Conservation (phyloP, 2,113 vertebrate genomes). For the Megalops atlanticus region DNA sequence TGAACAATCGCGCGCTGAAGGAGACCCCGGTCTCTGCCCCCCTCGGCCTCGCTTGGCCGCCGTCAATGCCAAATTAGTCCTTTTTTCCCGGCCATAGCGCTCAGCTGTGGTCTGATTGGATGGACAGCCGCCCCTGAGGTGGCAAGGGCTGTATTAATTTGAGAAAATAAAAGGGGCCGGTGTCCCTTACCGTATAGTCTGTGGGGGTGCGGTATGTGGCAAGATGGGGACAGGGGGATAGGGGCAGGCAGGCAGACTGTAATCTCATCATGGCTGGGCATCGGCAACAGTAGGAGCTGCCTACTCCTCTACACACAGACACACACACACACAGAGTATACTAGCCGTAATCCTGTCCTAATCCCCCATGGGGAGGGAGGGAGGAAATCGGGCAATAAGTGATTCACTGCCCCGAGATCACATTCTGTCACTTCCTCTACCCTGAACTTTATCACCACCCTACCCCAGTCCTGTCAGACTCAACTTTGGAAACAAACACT, state of each 20-base stretch:
- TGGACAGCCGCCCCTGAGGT: no score
- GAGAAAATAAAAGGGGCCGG: no score
- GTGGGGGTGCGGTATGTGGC: background rate
- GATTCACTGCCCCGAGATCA: conserved; percentile 45
- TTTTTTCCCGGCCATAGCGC: no score
- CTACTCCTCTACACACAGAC: background rate
- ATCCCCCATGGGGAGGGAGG: conserved; percentile 39
- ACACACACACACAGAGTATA: conserved; percentile 45
- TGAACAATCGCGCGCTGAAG: conserved; percentile 34
- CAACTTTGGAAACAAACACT: background rate
- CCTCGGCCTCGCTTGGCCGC: background rate
- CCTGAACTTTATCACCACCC: background rate
- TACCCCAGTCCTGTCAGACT: background rate
- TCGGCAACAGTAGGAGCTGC: conserved; percentile 23
- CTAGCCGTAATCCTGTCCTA: conserved; percentile 52
- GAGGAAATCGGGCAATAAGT: conserved; percentile 45
- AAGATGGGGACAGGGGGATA: background rate
- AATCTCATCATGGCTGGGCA: conserved; percentile 48
- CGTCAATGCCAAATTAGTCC: no score
- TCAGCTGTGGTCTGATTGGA: no score
- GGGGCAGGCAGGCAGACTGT: conserved; percentile 15
- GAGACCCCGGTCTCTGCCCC: no score
- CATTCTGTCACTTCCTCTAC: conserved; percentile 30
- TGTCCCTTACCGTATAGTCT: background rate
- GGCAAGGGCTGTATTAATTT: no score